Evolutionary conservation across 2,113 vertebrate genomes (phyloP), one percentile per base, ranked within the genome.

Genomic region (Thermophis baileyi): DNA sequence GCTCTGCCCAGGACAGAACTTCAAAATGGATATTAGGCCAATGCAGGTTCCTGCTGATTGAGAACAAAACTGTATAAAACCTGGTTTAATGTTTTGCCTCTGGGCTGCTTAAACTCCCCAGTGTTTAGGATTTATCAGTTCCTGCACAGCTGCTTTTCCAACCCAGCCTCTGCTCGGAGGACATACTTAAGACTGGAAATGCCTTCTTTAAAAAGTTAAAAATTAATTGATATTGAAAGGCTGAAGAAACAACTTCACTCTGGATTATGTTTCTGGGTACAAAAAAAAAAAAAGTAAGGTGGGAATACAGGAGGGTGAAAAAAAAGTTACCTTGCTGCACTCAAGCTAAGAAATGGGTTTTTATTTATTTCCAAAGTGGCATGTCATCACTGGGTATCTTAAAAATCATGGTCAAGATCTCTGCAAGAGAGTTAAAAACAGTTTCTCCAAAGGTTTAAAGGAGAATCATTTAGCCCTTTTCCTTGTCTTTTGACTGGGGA

Each of bases 161-260:
- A 1, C 88, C 92, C 92, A 92, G 94, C 95, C 94, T 95, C 91
- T 94, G 93, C 93, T 95, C 91, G 95, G 95, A 95, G 94, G 94
- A 92, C 89, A 94, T 92, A 92, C 89, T 63, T 46, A 6, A 55
- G 87, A 91, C 60, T 63, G 27, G 96, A 92, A 86, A 60, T 0
- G 89, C 57, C 44, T 94, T 87, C 92, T 86, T 95, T 95, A 94
- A 94, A 89, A 94, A 94, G 94, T 95, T 97, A 95, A 97, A 96
- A 97, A 96, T 97, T 98, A 98, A 97, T 95, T 94, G 95, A 97
- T 96, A 93, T 90, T 95, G 93, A 93, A 96, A 97, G 94, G 97
- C 97, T 96, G 63, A 91, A 96, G 96, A 93, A 96, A 96, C 10
- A 49, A 96, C 1, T 63, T 0, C 0, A 91, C 86, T 96, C 46